Conservation (phyloP, 1,140 invertebrate species). For the Drosophila athabasca region DNA sequence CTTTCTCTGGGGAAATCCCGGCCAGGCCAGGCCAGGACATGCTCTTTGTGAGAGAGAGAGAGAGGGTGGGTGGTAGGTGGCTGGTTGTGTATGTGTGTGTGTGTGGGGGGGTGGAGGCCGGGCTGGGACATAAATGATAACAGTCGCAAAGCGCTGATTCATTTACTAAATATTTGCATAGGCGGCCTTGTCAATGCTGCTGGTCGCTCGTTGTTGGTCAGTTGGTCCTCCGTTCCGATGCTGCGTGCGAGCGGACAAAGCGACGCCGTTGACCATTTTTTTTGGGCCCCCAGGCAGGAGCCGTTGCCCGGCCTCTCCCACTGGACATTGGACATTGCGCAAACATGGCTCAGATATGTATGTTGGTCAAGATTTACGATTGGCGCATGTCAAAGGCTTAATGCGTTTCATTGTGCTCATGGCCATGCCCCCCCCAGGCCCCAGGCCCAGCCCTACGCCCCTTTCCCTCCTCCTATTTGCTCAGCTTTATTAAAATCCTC, state of each 20-base stretch:
- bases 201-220: slow-evolving; percentile 23
- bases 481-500: slow-evolving; percentile 68
- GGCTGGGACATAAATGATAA: slow-evolving; percentile 74
- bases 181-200: slow-evolving; percentile 82
- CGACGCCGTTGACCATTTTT: slow-evolving; percentile 61
- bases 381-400: slow-evolving; percentile 83
- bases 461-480: slow-evolving; percentile 53
- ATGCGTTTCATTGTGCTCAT: slow-evolving; percentile 39
- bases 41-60: slow-evolving; percentile 1
- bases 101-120: neutral
- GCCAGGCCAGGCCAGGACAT: slow-evolving; percentile 23
- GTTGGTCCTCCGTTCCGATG: slow-evolving; percentile 14
- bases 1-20: slow-evolving; percentile 23
- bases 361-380: slow-evolving; percentile 83
- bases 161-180: slow-evolving; percentile 84
- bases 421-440: neutral
- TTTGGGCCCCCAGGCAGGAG: slow-evolving; percentile 4
- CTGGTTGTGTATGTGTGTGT: neutral
- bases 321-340: slow-evolving; percentile 33
- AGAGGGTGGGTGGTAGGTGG: neutral
- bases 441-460: neutral
- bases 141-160: slow-evolving; percentile 82
- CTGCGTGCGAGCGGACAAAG: slow-evolving; percentile 64
- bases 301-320: too few relatives aligned
- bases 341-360: slow-evolving; percentile 81